Base-by-base conservation (phyloP, 2,797 vertebrate genomes). In the Hippopotamyrus pictus region DNA sequence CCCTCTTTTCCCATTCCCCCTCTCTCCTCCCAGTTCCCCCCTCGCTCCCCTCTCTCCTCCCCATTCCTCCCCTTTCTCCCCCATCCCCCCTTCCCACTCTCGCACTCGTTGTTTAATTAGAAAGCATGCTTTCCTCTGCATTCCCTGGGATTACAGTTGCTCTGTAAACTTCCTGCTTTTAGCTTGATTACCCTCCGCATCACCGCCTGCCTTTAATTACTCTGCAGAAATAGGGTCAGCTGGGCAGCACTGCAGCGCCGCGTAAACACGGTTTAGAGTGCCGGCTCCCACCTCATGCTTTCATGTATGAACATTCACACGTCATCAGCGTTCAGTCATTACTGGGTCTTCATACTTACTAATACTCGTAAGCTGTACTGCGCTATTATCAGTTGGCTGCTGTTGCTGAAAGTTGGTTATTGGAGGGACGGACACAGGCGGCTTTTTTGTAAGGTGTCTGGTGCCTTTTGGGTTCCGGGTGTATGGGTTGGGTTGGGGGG, bases 61-160 rank as follows among this genome's bases (percentile, higher is more conserved):
- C 5, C 54, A 51, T 51, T 50, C 48, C 65, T 73, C 12, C 29
- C 5, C 33, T 37, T 69, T 33, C 53, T 54, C 5, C 54, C 73
- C 11, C 76, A 0, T 1, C 76, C 12, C 37, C 5, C 44, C 46
- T 0, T 48, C 37, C 79, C 41, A 6, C 37, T n/a, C 3, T n/a
- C 12, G 2, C 6, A 14, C 69, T 33, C 33, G 2, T 33, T 51
- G 37, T 62, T 84, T 44, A 62, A 44, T 89, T 83, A 57, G 37
- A 25, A 48, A 44, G 8, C 25, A 79, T 0, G 41, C 76, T 84
- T 84, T 53, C 50, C 88, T 59, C 44, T 79, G 76, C 53, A n/a
- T 89, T 89, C 37, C 17, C 19, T 46, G 50, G 76, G 79, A 84
- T 84, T 85, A 59, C 88, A 44, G 76, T 57, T 37, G 37, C 54